Conservation (phyloP, 2,888 invertebrate genomes). For the Drosophila neotestacea region DNA sequence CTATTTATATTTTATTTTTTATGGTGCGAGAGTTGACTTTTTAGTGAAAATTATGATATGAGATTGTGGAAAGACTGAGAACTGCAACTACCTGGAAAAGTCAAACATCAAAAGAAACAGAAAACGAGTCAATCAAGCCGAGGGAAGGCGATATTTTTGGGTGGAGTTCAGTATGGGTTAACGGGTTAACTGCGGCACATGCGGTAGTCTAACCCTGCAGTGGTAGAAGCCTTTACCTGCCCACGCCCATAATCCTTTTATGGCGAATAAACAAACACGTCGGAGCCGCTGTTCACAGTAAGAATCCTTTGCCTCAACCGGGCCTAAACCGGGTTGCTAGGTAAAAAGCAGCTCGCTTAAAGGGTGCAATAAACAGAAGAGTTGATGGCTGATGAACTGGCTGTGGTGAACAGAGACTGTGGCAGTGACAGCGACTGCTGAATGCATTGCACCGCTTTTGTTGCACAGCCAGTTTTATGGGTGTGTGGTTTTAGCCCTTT, state of each 20-base stretch:
- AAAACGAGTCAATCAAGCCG: not conserved
- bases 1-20: constrained; percentile 35
- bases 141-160: not conserved
- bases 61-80: constrained; percentile 30
- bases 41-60: constrained; percentile 52
- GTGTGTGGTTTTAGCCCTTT: constrained; percentile 85
- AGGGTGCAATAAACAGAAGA: constrained; percentile 75
- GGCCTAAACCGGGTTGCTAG: constrained; percentile 34
- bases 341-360: constrained; percentile 69
- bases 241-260: constrained; percentile 82
- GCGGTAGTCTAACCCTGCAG: constrained; percentile 50
- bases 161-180: constrained; percentile 25
- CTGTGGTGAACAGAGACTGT: constrained; percentile 22
- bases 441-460: constrained; percentile 43
- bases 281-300: constrained; percentile 30
- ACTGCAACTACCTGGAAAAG: constrained; percentile 44
- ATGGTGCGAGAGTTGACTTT: constrained; percentile 67
- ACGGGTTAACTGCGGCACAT: constrained; percentile 69
- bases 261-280: constrained; percentile 81
- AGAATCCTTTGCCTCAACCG: constrained; percentile 54
- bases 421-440: constrained; percentile 12
- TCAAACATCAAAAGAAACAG: not conserved
- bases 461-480: constrained; percentile 81
- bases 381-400: constrained; percentile 56
- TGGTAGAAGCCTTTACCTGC: constrained; percentile 71